Conservation (phyloP, 2,797 vertebrate genomes). For the Lithobates pipiens region DNA sequence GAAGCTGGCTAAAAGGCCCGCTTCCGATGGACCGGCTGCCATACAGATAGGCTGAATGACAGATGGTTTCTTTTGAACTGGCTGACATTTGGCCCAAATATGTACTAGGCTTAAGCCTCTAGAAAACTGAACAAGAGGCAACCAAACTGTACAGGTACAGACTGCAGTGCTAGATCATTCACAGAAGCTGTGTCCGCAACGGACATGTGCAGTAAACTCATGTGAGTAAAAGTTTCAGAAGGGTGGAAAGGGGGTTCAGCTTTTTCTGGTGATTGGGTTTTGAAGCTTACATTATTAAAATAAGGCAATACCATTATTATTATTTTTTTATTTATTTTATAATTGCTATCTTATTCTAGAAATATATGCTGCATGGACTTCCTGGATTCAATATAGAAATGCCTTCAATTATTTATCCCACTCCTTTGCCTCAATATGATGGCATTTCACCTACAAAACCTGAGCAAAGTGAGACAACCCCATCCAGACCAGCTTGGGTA, state of each 20-base stretch:
- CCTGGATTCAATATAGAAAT: conserved; percentile 90
- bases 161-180: no score
- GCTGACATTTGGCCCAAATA: no score
- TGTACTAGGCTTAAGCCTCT: no score
- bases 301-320: background rate
- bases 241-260: background rate
- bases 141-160: no score
- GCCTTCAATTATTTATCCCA: conserved; percentile 87
- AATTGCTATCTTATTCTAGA: conserved; percentile 73
- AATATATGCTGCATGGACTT: conserved; percentile 92
- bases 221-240: no score
- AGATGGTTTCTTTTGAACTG: no score
- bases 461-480: conserved; percentile 72
- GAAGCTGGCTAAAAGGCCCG: no score
- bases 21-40: no score
- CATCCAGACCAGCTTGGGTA: conserved; percentile 67
- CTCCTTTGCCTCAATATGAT: conserved; percentile 91
- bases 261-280: background rate
- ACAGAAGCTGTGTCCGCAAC: no score
- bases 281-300: background rate
- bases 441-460: conserved; percentile 73
- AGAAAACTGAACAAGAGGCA: no score
- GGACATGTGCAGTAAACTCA: no score
- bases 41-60: no score
- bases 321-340: background rate